These are phyloP conservation scores for Synanthedon formicaeformis DNA, from an alignment of 2,888 invertebrate genomes.

Conservation along the genomic window DNA sequence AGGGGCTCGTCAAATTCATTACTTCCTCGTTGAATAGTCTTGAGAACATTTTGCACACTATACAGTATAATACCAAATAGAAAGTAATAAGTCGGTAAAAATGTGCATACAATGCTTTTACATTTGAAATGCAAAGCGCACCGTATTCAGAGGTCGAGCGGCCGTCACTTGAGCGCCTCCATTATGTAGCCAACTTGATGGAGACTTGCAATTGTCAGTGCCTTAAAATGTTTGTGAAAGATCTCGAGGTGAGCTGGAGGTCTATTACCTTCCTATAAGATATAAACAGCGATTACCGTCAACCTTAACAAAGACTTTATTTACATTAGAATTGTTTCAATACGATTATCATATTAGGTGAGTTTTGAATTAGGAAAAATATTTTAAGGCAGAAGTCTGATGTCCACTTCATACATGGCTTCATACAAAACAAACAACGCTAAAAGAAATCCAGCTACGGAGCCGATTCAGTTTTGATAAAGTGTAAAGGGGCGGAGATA, in stretches of 20 bases:
- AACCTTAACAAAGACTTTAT: neutral
- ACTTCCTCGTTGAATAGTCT: no score
- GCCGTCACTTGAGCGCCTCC: constrained; percentile 34
- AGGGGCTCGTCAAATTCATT: no score
- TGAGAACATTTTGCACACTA: neutral
- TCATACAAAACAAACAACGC: no score
- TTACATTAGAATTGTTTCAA: neutral
- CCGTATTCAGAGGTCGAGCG: constrained; percentile 39
- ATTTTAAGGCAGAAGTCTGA: no score
- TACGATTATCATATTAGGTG: neutral
- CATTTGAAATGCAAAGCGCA: constrained; percentile 65
- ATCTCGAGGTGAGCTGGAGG: neutral
- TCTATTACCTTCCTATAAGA: neutral
- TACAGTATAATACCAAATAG: constrained; percentile 27
- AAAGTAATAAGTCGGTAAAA: constrained; percentile 67
- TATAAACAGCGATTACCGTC: constrained; percentile 3
- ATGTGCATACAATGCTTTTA: constrained; percentile 66
- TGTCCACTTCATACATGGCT: no score
- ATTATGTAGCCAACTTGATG: constrained; percentile 35
- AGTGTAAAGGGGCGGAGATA: no score
- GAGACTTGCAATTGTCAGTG: constrained; percentile 4
- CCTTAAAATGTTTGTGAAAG: neutral
- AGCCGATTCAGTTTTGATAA: no score
- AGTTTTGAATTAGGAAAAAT: no score
- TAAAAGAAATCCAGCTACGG: no score